Evolutionary conservation across 1,140 invertebrate species (phyloP).

Genomic region (Cheumatopsyche charites): DNA sequence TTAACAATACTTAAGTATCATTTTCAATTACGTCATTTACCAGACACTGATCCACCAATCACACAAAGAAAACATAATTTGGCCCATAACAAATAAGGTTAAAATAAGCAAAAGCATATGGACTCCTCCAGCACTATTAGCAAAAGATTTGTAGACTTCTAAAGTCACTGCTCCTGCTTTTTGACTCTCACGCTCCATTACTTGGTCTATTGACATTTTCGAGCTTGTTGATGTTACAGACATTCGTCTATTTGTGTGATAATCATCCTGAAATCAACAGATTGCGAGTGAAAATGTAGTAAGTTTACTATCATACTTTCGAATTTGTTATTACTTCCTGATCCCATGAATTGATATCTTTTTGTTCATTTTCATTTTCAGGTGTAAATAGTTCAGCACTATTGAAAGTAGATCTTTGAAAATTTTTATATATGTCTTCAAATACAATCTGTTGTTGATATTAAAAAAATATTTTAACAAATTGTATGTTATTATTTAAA

Average conservation of each 20-base stretch:
- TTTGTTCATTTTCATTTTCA: conserved; percentile 18
- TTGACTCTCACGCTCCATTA: conserved; percentile 51
- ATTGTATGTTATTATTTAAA: conserved; percentile 7
- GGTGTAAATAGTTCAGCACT: conserved; percentile 8
- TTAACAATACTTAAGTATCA: not conserved
- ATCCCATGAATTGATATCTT: not conserved
- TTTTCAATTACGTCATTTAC: conserved; percentile 46
- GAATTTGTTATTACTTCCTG: not conserved
- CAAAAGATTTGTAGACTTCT: conserved; percentile 62
- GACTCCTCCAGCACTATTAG: conserved; percentile 61
- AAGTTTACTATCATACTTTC: not conserved
- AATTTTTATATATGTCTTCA: conserved; percentile 40
- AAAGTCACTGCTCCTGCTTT: conserved; percentile 55
- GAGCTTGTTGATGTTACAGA: conserved; percentile 36
- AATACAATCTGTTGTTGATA: conserved; percentile 36
- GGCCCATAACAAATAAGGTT: conserved; percentile 58
- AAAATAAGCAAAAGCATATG: conserved; percentile 59
- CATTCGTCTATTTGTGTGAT: conserved; percentile 21
- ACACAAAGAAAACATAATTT: conserved; percentile 55
- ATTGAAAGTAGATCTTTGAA: conserved; percentile 34
- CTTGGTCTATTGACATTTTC: conserved; percentile 22
- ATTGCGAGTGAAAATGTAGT: not conserved
- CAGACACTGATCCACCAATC: conserved; percentile 59
- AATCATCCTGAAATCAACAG: conserved; percentile 32
- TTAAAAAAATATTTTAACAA: not conserved